phyloP scores from a whole-genome alignment of 2,888 invertebrate species.

The Chelonus formosanus region DNA sequence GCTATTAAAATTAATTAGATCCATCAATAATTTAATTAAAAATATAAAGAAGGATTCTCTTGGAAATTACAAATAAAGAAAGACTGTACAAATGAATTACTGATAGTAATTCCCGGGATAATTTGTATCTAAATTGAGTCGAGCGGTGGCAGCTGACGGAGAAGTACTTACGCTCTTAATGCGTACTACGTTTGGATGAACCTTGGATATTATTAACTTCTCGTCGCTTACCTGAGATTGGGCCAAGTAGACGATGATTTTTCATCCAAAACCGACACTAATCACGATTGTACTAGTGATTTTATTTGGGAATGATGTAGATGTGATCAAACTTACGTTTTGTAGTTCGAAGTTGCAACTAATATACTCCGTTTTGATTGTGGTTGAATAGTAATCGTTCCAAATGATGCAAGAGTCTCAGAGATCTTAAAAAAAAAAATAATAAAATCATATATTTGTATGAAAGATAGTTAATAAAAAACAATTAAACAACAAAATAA shows the following conservation, averaged over 20 bases:
- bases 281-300: slow-evolving; percentile 6
- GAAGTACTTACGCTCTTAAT: slow-evolving; percentile 9
- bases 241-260: slow-evolving; percentile 33
- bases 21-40: not conserved
- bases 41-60: not conserved
- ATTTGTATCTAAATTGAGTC: slow-evolving; percentile 43
- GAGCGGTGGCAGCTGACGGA: slow-evolving; percentile 30
- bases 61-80: not conserved
- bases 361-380: slow-evolving; percentile 67
- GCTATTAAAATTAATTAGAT: not conserved
- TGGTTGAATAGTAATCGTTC: slow-evolving; percentile 73
- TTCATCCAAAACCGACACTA: slow-evolving; percentile 31
- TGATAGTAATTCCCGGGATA: slow-evolving; percentile 36
- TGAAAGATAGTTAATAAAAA: too few relatives aligned
- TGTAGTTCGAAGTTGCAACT: slow-evolving; percentile 71
- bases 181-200: slow-evolving; percentile 20
- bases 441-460: slow-evolving; percentile 6
- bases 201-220: slow-evolving; percentile 29
- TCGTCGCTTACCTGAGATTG: slow-evolving; percentile 17
- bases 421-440: slow-evolving; percentile 65
- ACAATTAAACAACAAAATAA: too few relatives aligned
- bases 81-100: slow-evolving; percentile 36
- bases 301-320: not conserved
- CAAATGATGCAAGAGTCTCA: slow-evolving; percentile 69
- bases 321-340: slow-evolving; percentile 66